Base-by-base conservation (phyloP, 2,797 vertebrate genomes). In the Sparidentex hasta region DNA sequence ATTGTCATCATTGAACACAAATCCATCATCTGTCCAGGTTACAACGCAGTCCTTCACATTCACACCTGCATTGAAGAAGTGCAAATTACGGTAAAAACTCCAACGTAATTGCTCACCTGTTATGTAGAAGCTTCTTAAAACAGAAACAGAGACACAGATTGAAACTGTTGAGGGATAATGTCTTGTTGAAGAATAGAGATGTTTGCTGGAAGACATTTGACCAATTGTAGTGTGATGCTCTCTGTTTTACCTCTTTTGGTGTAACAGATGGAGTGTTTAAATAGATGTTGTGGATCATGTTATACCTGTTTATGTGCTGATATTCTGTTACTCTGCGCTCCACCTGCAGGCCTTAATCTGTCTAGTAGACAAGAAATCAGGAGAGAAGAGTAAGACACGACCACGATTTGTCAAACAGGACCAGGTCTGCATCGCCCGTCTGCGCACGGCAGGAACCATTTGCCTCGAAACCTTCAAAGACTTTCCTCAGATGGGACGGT, bases 401-500 rank as follows among this genome's bases (percentile, higher is more conserved):
- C 98, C 98, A 56, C 97, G 98, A 85, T 99, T 99, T 69, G 98
- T 99, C 80, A 99, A 99, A 93, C 97, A 99, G 95, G 98, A 99
- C 96, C 98, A 99, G 89, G 98, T 99, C 64, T 99, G 98, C 95
- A 99, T 99, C 68, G 98, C 98, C 80, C 97, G 97, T 83, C 96
- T 99, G 93, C 96, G 96, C 92, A 98, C 98, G 54, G 97, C 98
- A 74, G 98, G 98, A 75, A 99, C 98, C 86, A 99, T 99, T 94
- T 99, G 98, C 95, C 97, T 99, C 89, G 98, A 99, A 93, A 99
- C 98, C 56, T 99, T 99, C 95, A 99, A 99, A 96, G 98, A 99
- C 64, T 99, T 99, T 95, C 97, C 98, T 92, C 98, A 99, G 90
- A 99, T 99, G 98, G 98, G 98, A 80, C 97, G 98, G 41, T 99